Conservation (phyloP, 2,113 vertebrate genomes). For the Leptobrachium ailaonicum region DNA sequence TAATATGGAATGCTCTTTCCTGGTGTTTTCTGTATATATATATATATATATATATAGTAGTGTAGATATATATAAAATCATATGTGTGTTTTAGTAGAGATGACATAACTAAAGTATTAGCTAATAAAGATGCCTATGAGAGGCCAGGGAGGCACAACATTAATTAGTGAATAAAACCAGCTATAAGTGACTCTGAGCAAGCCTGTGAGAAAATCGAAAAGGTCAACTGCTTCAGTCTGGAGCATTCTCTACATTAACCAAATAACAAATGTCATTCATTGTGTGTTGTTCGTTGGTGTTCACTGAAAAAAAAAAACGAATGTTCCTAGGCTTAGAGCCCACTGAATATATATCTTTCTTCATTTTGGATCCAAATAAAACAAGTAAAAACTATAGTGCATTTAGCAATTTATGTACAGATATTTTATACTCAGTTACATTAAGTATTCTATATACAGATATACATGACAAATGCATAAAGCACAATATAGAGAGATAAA, state of each 20-base stretch:
- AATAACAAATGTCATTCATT: slow-evolving; percentile 46
- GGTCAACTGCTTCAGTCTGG: slow-evolving; percentile 43
- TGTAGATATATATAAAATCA: too few species aligned
- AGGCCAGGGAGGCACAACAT: slow-evolving; percentile 28
- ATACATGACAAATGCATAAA: too few species aligned
- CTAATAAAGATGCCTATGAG: slow-evolving; percentile 37
- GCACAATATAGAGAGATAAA: too few species aligned
- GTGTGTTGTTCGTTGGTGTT: slow-evolving; percentile 30
- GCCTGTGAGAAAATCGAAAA: slow-evolving; percentile 44
- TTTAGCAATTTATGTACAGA: slow-evolving; percentile 27
- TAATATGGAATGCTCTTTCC: too few species aligned
- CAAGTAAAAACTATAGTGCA: not conserved
- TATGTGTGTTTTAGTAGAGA: not conserved
- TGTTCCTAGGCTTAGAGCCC: slow-evolving; percentile 25
- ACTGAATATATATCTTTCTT: not conserved
- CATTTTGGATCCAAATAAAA: not conserved
- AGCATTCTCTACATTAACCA: slow-evolving; percentile 44
- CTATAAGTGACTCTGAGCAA: slow-evolving; percentile 46
- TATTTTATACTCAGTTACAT: slow-evolving; percentile 2
- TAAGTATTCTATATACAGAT: too few species aligned
- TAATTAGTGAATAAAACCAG: slow-evolving; percentile 47
- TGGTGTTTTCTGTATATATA: too few species aligned
- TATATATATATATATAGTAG: too few species aligned
- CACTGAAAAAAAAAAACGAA: slow-evolving; percentile 19
- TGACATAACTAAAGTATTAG: slow-evolving; percentile 11